A percentile compares a stretch with the other conserved stretches of the same genome.
Evolutionary conservation across 2,888 invertebrate species (phyloP).

Genomic region (Biston betularia): DNA sequence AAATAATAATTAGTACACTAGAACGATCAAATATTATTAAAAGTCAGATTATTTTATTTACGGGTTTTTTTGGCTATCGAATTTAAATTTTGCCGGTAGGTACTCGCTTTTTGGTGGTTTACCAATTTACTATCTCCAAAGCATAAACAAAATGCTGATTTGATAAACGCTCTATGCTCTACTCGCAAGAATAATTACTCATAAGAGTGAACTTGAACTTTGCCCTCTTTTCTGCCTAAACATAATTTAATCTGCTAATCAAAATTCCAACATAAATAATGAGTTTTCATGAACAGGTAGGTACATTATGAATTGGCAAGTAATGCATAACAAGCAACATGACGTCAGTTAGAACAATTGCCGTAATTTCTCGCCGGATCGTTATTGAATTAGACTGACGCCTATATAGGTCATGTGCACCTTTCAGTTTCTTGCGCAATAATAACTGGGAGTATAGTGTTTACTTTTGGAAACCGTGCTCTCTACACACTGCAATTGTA

Average conservation of each 20-base stretch:
- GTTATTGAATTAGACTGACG: constrained; percentile 30
- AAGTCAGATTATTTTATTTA: not conserved
- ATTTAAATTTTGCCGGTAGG: not conserved
- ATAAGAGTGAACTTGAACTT: constrained; percentile 50
- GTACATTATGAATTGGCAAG: constrained; percentile 35
- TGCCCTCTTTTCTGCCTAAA: constrained; percentile 43
- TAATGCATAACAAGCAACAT: constrained; percentile 34
- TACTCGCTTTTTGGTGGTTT: not conserved
- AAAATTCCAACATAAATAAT: constrained; percentile 11
- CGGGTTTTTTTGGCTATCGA: not conserved
- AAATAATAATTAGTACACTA: not conserved
- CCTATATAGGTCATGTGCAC: constrained; percentile 36
- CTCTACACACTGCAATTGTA: constrained; percentile 25
- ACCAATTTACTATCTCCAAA: too few relatives aligned
- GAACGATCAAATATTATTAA: not conserved
- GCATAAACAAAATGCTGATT: too few relatives aligned
- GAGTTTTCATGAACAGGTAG: not conserved
- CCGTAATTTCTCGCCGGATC: constrained; percentile 30
- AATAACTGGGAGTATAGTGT: constrained; percentile 19
- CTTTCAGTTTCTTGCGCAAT: constrained; percentile 33
- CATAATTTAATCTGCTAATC: constrained; percentile 12
- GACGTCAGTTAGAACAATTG: constrained; percentile 40
- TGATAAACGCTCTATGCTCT: not conserved
- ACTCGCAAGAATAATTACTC: not conserved
- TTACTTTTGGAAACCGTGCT: constrained; percentile 34